Evolutionary conservation across 2,113 vertebrate species (phyloP).

Genomic region (Octodon degus): DNA sequence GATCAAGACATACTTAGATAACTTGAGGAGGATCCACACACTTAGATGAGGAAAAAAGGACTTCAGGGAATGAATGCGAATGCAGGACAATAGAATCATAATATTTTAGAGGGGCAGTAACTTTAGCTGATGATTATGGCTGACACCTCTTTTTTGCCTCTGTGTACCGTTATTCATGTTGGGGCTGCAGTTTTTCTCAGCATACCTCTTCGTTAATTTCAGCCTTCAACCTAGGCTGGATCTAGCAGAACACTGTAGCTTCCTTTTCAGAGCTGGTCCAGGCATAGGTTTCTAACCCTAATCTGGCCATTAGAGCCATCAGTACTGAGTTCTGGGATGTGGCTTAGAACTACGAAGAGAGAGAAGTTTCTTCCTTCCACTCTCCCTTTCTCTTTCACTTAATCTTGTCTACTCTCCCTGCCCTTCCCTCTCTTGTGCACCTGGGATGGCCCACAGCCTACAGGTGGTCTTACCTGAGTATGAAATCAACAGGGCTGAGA

Average conservation of each 20-base stretch:
- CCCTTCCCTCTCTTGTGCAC: background rate
- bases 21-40: background rate
- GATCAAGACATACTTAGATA: background rate
- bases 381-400: background rate
- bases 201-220: background rate
- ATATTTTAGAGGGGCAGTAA: background rate
- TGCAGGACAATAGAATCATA: background rate
- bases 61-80: background rate
- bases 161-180: background rate
- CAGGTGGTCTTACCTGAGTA: background rate
- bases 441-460: background rate
- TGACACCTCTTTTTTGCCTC: background rate
- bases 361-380: background rate
- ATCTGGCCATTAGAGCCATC: background rate
- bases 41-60: background rate
- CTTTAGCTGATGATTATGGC: slow-evolving; percentile 51
- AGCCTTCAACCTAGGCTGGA: background rate
- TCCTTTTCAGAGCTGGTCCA: background rate
- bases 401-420: background rate
- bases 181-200: background rate
- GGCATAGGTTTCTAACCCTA: background rate
- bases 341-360: background rate
- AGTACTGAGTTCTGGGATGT: background rate
- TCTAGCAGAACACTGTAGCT: background rate
- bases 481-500: background rate